Evolutionary conservation across 2,113 vertebrate genomes (phyloP).

Genomic region (Climacteris rufus): DNA sequence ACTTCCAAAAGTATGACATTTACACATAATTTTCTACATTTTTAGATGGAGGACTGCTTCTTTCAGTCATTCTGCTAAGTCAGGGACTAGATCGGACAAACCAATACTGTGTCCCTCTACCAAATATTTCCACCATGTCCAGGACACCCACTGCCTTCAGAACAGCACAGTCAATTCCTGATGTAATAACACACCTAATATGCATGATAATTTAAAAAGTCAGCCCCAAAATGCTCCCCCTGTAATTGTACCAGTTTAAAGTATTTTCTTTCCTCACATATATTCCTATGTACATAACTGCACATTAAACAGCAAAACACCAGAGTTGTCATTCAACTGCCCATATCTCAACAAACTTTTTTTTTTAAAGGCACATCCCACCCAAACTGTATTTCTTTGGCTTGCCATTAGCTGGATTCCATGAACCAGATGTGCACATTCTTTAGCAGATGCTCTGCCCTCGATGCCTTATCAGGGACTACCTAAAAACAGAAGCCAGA

Average conservation of each 20-base stretch:
- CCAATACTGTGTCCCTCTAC: background rate
- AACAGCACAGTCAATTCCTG: background rate
- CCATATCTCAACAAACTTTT: background rate
- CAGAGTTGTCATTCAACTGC: background rate
- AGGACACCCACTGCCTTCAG: background rate
- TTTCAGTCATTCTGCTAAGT: background rate
- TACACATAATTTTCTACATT: background rate
- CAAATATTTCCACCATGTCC: background rate
- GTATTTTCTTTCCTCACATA: background rate
- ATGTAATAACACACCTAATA: background rate
- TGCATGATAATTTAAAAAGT: background rate
- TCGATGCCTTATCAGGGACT: no score
- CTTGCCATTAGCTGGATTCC: background rate
- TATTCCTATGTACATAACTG: accelerated
- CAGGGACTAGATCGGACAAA: background rate
- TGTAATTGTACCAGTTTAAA: background rate
- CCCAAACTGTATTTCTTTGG: background rate
- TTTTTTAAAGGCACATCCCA: background rate
- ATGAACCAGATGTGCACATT: background rate
- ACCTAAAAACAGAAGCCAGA: no score
- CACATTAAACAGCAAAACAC: background rate
- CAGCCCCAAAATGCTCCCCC: background rate
- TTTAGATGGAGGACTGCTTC: background rate
- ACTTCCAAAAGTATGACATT: background rate
- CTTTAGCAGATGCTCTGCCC: background rate